These are phyloP conservation scores for Bubo blakistoni DNA, from an alignment of 2,113 vertebrate species.

Conservation along the genomic window DNA sequence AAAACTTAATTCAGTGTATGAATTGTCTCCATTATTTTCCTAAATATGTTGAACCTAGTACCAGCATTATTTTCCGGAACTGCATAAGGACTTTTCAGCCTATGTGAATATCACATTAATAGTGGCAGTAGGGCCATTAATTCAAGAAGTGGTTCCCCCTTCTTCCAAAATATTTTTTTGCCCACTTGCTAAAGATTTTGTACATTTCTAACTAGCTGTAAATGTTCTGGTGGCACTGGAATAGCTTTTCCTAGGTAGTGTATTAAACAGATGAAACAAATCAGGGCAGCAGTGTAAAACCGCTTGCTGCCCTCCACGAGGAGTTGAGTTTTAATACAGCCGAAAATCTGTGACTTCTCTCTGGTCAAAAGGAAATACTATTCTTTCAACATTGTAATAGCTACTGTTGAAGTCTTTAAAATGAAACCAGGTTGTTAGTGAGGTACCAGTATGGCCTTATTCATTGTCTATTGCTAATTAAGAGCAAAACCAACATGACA, in stretches of 20 bases:
- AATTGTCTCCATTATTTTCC: not conserved
- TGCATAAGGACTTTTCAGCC: not conserved
- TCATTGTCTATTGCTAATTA: not conserved
- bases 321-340: not conserved
- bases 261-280: not conserved
- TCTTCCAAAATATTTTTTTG: not conserved
- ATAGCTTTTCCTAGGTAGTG: not conserved
- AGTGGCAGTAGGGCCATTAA: not conserved
- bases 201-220: not conserved
- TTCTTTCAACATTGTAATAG: not conserved
- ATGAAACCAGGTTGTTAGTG: not conserved
- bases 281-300: fast-evolving
- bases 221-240: not conserved
- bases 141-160: not conserved
- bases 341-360: not conserved
- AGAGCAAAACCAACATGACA: not conserved
- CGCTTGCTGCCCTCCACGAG: not conserved
- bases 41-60: not conserved
- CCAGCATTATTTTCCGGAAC: not conserved
- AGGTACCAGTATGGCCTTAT: not conserved
- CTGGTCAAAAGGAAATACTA: not conserved
- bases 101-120: not conserved
- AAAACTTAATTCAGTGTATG: not conserved
- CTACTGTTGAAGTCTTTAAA: not conserved
- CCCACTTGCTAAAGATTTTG: not conserved